Evolutionary conservation across 2,888 invertebrate genomes (phyloP), one percentile per base, ranked within the genome.

Genomic region (Epistrophe grossulariae): DNA sequence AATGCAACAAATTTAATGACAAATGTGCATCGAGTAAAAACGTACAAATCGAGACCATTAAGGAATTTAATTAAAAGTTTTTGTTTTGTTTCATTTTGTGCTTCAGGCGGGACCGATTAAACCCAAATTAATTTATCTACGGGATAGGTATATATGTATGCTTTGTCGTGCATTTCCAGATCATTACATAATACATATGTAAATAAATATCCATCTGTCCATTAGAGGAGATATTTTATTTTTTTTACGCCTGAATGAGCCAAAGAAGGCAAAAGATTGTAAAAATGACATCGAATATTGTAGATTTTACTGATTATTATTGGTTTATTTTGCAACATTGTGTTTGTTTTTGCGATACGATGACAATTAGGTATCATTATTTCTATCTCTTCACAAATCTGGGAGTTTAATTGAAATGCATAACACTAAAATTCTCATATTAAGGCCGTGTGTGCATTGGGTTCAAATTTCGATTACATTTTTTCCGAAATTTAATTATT

Each of bases 11-110:
- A 40, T 40, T 60, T 17, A 38, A 55, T 62, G 68, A 68, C 52
- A 73, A 38, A 57, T n/a, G 15, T 73, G 68, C 40, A 52, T 52
- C 24, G 17, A 55, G 4, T 28, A 19, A 8, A 31, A 79, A 52
- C 19, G 13, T 31, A 50, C 55, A 59, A 70, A 73, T 50, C 40
- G 52, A 43, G 17, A 19, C 31, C 28, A 76, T 48, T 64, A 45
- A 38, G 1, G 35, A 82, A 62, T 77, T 82, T 45, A 71, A 82
- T 82, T 78, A 62, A 78, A 73, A 45, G 60, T 59, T 45, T 48
- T 45, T 13, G 24, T 45, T 48, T 31, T 50, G 24, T n/a, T n/a
- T 17, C 10, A 1, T 0, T 15, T 19, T 28, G n/a, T 52, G 15
- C 35, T 48, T 35, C 60, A 9, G 28, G 35, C n/a, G 50, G 40